Percentiles rank a stretch among this genome's conserved stretches.
Evolutionary conservation across 2,797 vertebrate genomes (phyloP).

Genomic region (Champsocephalus esox): DNA sequence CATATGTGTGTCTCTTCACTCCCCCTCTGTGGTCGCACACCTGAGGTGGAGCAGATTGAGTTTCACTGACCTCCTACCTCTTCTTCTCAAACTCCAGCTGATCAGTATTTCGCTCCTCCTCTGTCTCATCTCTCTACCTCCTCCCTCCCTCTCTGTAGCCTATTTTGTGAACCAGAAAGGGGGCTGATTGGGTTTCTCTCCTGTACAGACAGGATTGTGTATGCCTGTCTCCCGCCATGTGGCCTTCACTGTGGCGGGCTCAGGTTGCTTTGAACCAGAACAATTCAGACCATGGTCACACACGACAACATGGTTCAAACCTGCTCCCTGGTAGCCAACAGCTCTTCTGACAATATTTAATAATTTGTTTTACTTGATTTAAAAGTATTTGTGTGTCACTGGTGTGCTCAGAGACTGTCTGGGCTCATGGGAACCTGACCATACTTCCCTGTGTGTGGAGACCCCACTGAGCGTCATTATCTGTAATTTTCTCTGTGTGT

Average conservation of each 20-base stretch:
- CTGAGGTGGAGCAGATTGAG: slow-evolving; percentile 46
- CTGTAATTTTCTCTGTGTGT: slow-evolving; percentile 45
- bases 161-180: slow-evolving; percentile 62
- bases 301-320: slow-evolving; percentile 36
- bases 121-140: slow-evolving; percentile 30
- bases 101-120: slow-evolving; percentile 26
- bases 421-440: slow-evolving; percentile 29
- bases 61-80: slow-evolving; percentile 54
- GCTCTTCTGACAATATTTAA: neutral
- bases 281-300: slow-evolving; percentile 47
- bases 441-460: slow-evolving; percentile 14
- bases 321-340: neutral
- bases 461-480: slow-evolving; percentile 44
- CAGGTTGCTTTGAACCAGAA: slow-evolving; percentile 67
- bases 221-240: slow-evolving; percentile 43
- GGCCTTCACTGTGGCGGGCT: slow-evolving; percentile 61
- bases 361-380: neutral
- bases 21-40: slow-evolving; percentile 38
- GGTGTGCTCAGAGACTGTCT: neutral
- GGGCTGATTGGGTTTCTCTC: slow-evolving; percentile 72
- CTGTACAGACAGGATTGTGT: slow-evolving; percentile 38
- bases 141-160: slow-evolving; percentile 38
- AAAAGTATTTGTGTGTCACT: slow-evolving; percentile 4
- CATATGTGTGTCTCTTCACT: slow-evolving; percentile 17
- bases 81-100: slow-evolving; percentile 35